Percentiles rank a stretch among this genome's conserved stretches.
Evolutionary conservation across 2,888 invertebrate species (phyloP).

Genomic region (Epistrophe grossulariae): DNA sequence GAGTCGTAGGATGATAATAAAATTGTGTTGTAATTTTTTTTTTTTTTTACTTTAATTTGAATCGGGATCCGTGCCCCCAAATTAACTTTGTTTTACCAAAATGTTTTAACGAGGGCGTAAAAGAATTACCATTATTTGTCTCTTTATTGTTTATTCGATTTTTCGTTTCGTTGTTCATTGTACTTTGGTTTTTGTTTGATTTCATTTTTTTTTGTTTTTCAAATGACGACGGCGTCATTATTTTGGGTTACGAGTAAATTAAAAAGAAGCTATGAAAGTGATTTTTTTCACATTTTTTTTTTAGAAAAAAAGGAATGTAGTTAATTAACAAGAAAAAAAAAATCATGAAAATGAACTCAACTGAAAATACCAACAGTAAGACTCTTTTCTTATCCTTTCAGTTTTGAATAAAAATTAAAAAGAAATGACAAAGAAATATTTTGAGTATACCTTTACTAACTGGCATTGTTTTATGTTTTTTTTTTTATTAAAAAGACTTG

Average conservation of each 20-base stretch:
- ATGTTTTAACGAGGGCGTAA: slow-evolving; percentile 64
- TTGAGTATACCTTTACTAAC: background rate
- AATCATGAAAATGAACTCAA: slow-evolving; percentile 12
- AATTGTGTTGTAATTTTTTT: slow-evolving; percentile 58
- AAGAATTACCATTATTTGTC: slow-evolving; percentile 68
- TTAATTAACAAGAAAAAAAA: slow-evolving; percentile 30
- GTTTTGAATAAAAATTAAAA: background rate
- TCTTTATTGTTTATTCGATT: slow-evolving; percentile 56
- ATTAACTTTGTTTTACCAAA: slow-evolving; percentile 62
- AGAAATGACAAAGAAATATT: background rate
- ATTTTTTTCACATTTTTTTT: background rate
- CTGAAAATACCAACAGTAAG: background rate
- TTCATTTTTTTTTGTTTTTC: slow-evolving; percentile 28
- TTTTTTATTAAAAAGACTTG: background rate
- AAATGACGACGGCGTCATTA: slow-evolving; percentile 17
- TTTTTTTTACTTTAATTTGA: slow-evolving; percentile 61
- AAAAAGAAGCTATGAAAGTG: slow-evolving; percentile 20
- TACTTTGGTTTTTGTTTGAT: slow-evolving; percentile 26
- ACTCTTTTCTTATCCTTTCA: background rate
- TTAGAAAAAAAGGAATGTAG: background rate
- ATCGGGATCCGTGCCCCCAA: slow-evolving; percentile 63
- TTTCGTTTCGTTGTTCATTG: slow-evolving; percentile 41
- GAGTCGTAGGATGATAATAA: slow-evolving; percentile 47
- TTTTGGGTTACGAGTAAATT: slow-evolving; percentile 41
- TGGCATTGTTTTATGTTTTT: background rate